Evolutionary conservation across 2,113 vertebrate genomes (phyloP).

Genomic region (Zootoca vivipara): DNA sequence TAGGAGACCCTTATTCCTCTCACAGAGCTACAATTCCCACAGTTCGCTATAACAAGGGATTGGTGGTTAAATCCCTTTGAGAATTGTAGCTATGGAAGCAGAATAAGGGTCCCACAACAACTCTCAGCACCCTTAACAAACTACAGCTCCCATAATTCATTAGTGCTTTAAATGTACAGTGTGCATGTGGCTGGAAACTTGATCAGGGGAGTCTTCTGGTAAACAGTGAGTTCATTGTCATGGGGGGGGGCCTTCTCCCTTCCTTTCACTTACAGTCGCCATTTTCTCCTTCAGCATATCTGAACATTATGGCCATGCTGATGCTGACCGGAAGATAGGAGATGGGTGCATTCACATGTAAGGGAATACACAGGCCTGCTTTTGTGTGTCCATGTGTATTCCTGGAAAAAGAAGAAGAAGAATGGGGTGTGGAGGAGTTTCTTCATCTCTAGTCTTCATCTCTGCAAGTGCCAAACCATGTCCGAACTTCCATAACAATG

Average conservation of each 20-base stretch:
- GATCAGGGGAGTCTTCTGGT: neutral
- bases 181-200: neutral
- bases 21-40: too few species aligned
- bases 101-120: too few species aligned
- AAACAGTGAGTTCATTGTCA: neutral
- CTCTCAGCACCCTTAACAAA: too few species aligned
- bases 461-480: conserved; percentile 35
- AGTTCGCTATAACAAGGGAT: too few species aligned
- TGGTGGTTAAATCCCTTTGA: too few species aligned
- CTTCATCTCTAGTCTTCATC: neutral
- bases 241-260: neutral
- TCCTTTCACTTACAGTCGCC: neutral
- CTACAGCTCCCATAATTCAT: too few species aligned
- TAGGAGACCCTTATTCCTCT: too few species aligned
- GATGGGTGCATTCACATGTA: neutral
- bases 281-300: neutral
- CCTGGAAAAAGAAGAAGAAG: neutral
- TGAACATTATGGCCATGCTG: neutral
- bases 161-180: too few species aligned
- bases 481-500: conserved; percentile 57
- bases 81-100: too few species aligned
- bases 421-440: neutral
- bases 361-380: neutral
- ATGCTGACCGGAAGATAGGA: neutral
- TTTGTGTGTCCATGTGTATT: too few species aligned